Conservation (phyloP, 2,797 vertebrate genomes). For the Pyrocephalus nanus region DNA sequence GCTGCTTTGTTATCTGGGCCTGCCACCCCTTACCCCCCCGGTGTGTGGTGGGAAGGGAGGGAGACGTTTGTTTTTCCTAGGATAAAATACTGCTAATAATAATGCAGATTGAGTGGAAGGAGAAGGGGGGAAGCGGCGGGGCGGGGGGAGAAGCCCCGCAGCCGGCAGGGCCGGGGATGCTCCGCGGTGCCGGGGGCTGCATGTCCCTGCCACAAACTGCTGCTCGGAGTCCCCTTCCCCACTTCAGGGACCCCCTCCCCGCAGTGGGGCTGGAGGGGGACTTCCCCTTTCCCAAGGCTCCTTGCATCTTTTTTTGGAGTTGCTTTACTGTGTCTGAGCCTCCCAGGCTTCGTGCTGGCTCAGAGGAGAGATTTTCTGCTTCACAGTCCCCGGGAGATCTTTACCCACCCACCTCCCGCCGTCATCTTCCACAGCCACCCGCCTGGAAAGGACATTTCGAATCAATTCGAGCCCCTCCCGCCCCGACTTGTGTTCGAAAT, state of each 20-base stretch:
- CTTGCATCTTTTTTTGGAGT: background rate
- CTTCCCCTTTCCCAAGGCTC: background rate
- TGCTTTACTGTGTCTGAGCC: background rate
- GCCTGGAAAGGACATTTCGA: conserved; percentile 3
- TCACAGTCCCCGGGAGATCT: background rate
- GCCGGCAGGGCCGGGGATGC: background rate
- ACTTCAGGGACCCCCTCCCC: background rate
- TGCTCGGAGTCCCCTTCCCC: background rate
- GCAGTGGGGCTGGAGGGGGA: fast-evolving
- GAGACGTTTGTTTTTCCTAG: conserved; percentile 62
- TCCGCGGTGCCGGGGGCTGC: background rate
- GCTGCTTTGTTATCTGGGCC: conserved; percentile 56
- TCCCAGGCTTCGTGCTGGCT: background rate
- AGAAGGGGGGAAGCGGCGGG: background rate
- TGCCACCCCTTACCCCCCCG: background rate
- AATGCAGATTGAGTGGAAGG: conserved; percentile 29
- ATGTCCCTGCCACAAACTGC: background rate
- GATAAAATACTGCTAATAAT: conserved; percentile 63
- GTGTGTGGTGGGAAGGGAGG: conserved; percentile 31
- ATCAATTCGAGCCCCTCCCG: background rate
- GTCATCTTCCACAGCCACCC: background rate
- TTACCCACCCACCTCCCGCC: background rate
- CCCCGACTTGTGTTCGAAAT: background rate
- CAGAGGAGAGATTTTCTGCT: background rate
- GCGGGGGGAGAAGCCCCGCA: background rate